These are phyloP conservation scores for Helicoverpa zea DNA, from an alignment of 1,140 invertebrate species.

Conservation along the genomic window DNA sequence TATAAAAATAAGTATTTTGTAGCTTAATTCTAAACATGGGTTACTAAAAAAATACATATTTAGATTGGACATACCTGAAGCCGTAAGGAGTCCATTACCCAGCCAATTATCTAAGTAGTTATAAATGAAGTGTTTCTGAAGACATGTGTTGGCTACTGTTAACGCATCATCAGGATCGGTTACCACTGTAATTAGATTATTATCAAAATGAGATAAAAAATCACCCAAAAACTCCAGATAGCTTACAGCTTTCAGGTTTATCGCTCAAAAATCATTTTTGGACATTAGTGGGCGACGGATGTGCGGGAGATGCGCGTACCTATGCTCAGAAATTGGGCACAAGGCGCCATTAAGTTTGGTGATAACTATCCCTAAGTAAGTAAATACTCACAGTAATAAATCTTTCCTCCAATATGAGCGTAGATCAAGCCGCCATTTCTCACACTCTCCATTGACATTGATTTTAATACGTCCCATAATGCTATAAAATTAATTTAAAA, in stretches of 20 bases:
- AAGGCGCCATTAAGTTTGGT: no score
- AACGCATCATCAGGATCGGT: conserved; percentile 49
- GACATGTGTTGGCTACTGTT: conserved; percentile 45
- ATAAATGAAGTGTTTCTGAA: conserved; percentile 91
- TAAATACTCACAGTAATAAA: conserved; percentile 23
- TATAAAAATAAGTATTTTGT: no score
- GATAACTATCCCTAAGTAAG: no score
- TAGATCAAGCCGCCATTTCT: conserved; percentile 8
- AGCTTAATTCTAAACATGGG: no score
- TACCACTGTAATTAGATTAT: conserved; percentile 33
- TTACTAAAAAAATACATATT: no score
- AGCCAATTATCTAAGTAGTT: conserved; percentile 91
- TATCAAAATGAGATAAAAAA: background rate
- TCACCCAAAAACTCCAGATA: no score
- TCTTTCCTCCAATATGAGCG: background rate
- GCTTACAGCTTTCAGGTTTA: no score
- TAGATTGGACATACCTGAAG: conserved; percentile 79
- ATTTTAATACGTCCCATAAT: conserved; percentile 24
- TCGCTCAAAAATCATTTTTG: no score
- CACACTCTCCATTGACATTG: background rate
- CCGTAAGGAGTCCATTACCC: conserved; percentile 92
- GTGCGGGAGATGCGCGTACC: no score
- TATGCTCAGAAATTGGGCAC: no score
- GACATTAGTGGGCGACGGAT: no score
- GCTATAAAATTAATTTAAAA: no score